These are phyloP conservation scores for Oscheius sp. DNA, from an alignment of 2,888 invertebrate genomes.

Conservation along the genomic window DNA sequence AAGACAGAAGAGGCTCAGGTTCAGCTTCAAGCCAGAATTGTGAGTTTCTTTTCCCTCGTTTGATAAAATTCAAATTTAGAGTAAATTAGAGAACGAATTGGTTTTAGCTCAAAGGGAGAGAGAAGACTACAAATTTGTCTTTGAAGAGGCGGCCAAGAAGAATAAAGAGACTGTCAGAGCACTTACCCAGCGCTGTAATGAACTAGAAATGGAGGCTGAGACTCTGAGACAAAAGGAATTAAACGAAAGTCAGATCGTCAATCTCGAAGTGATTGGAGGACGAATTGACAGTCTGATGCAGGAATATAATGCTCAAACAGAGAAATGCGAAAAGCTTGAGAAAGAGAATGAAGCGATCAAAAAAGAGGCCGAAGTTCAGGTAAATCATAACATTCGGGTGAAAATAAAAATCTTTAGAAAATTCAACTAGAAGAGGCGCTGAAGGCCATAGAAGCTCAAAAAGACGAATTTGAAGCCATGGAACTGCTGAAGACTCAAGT, in stretches of 20 bases:
- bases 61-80: too few relatives aligned
- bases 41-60: too few relatives aligned
- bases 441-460: too few relatives aligned
- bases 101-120: constrained; percentile 1
- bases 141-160: neutral
- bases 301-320: neutral
- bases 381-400: too few relatives aligned
- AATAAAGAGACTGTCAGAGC: neutral
- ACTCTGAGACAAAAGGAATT: neutral
- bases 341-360: neutral
- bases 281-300: neutral
- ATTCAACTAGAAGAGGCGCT: too few relatives aligned
- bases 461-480: too few relatives aligned
- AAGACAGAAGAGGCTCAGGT: neutral
- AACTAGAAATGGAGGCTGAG: neutral
- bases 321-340: neutral
- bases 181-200: neutral
- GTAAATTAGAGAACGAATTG: neutral
- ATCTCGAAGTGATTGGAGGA: neutral
- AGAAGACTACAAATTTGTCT: constrained; percentile 1
- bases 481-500: too few relatives aligned
- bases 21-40: neutral
- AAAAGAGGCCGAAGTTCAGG: neutral
- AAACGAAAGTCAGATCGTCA: neutral
- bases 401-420: too few relatives aligned